phyloP scores from a whole-genome alignment of 2,113 vertebrate genomes.

The Bolborhynchus lineola region DNA sequence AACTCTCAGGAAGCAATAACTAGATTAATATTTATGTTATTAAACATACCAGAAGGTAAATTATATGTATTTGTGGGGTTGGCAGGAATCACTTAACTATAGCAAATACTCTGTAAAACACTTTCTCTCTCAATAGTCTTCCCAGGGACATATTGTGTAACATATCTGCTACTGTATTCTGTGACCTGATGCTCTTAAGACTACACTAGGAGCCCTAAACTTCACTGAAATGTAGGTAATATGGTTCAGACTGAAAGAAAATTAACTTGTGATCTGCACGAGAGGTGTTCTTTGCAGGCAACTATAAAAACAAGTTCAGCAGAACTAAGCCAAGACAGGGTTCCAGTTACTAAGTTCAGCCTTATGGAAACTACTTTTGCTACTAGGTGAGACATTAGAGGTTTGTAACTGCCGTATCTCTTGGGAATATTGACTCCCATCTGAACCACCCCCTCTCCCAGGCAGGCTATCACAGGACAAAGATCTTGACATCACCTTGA shows the following conservation, averaged over 20 bases:
- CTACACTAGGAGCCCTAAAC: not conserved
- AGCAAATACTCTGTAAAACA: not conserved
- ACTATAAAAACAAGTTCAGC: not conserved
- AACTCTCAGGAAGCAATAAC: not conserved
- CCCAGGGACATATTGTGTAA: not conserved
- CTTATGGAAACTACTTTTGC: not conserved
- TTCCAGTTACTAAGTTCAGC: not conserved
- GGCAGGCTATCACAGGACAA: not conserved
- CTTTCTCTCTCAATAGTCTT: not conserved
- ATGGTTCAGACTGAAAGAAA: not conserved
- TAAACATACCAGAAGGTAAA: not conserved
- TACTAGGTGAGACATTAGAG: not conserved
- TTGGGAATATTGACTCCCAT: not conserved
- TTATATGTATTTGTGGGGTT: not conserved
- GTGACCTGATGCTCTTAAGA: not conserved
- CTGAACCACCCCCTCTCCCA: not conserved
- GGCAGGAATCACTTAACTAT: not conserved
- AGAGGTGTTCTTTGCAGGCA: not conserved
- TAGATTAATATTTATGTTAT: not conserved
- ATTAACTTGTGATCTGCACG: not conserved
- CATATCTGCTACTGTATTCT: not conserved
- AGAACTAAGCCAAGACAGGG: not conserved
- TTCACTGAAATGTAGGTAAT: not conserved
- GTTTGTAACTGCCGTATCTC: fast-evolving
- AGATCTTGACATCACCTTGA: not conserved